phyloP scores from a whole-genome alignment of 2,888 invertebrate species.

The Lasioglossum calceatum region DNA sequence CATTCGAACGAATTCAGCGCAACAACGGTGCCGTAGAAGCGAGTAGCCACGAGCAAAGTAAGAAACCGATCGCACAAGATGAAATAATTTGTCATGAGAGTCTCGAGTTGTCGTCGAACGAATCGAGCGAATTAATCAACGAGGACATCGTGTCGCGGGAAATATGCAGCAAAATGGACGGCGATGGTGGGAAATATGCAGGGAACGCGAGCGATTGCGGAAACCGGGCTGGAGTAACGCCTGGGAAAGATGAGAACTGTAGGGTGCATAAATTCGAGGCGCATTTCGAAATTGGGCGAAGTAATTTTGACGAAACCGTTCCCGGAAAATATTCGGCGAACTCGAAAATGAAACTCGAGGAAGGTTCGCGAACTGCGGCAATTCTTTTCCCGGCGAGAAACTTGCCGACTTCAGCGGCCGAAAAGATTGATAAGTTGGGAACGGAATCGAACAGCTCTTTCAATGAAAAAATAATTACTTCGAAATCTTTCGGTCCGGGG shows the following conservation, averaged over 20 bases:
- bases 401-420: neutral
- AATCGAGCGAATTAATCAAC: neutral
- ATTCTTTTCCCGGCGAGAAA: neutral
- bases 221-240: neutral
- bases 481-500: neutral
- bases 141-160: neutral
- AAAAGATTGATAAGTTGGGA: neutral
- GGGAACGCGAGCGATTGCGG: slow-evolving; percentile 4
- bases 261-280: slow-evolving; percentile 3
- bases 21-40: neutral
- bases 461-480: neutral
- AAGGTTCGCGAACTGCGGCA: neutral
- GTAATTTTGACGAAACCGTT: neutral
- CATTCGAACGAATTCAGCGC: neutral
- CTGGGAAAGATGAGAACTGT: neutral
- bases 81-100: neutral
- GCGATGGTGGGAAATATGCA: slow-evolving; percentile 1
- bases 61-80: neutral
- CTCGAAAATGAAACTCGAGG: neutral
- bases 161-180: neutral
- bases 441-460: neutral
- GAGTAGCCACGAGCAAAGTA: neutral
- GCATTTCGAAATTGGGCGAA: slow-evolving; percentile 16
- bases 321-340: neutral
- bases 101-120: neutral